Percentiles rank a stretch among this genome's conserved stretches.
phyloP scores from a whole-genome alignment of 2,888 invertebrate species.

The Prenolepis imparis region DNA sequence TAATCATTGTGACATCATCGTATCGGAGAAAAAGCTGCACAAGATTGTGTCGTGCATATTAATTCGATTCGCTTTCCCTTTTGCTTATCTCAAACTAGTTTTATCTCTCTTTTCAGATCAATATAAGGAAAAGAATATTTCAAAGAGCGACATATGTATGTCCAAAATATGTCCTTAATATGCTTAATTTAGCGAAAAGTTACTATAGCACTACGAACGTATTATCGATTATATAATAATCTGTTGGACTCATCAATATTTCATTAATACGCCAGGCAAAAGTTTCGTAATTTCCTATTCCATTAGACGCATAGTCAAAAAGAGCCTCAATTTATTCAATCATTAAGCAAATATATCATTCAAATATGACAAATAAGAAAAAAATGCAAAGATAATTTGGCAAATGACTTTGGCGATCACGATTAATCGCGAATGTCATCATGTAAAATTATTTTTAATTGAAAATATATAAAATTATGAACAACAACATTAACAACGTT shows the following conservation, averaged over 20 bases:
- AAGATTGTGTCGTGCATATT: background rate
- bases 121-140: background rate
- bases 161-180: background rate
- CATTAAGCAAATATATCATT: background rate
- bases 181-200: background rate
- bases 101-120: background rate
- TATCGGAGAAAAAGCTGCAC: background rate
- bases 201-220: background rate
- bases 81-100: background rate
- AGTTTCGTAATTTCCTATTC: background rate
- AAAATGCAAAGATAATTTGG: background rate
- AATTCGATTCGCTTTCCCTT: background rate
- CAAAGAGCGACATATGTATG: background rate
- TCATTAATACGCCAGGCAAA: background rate
- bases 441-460: background rate
- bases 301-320: background rate
- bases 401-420: background rate
- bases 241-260: slow-evolving; percentile 9
- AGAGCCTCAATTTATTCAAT: background rate
- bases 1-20: slow-evolving; percentile 27
- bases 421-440: background rate
- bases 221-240: slow-evolving; percentile 37
- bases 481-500: background rate
- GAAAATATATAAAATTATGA: background rate
- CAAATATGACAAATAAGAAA: background rate